Base-by-base conservation (phyloP, 35 echinoderm and acorn worm genomes). In the Apostichopus californicus region DNA sequence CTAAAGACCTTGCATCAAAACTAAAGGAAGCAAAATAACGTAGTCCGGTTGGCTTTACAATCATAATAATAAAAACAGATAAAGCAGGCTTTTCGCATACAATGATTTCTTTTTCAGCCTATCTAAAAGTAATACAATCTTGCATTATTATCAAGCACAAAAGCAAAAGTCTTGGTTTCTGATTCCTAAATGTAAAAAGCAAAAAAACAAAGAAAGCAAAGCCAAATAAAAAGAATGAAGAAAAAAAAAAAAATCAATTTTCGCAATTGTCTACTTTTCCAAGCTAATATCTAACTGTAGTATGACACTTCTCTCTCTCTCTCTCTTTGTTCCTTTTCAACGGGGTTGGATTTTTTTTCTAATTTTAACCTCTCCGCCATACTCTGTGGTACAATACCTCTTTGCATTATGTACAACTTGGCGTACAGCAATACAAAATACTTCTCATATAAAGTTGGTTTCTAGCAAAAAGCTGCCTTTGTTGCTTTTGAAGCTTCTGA, bases 391-490 rank as follows among this genome's bases (percentile, higher is more conserved):
- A 61, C 56, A 66, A 91, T 91, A 91, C 71, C 71, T 78, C 89
- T 91, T 89, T 59, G 77, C 89, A 78, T 91, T 91, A 91, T 91
- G 89, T 91, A 91, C 89, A 91, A 91, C 71, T 63, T 73, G n/a
- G 53, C 59, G 86, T 89, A 91, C 89, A 91, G 77, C 89, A 53
- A 77, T 91, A 91, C 89, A 91, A 91, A 91, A 91, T 91, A 91
- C 89, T 91, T 91, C 79, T 91, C 56, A 91, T 91, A 91, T 56
- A 91, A 91, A 91, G 89, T 78, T 90, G 68, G 88, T 79, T 90
- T 91, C 77, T 79, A 57, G 71, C 72, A 77, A 91, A 91, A 91
- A 91, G 89, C 89, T 91, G 89, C 73, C 28, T 55, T 56, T 87
- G 55, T 34, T 66, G 85, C 85, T 87, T 91, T 91, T 78, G 34